A percentile compares a stretch with the other conserved stretches of the same genome.
phyloP scores from a whole-genome alignment of 2,797 vertebrate genomes.

The Anabas testudineus region DNA sequence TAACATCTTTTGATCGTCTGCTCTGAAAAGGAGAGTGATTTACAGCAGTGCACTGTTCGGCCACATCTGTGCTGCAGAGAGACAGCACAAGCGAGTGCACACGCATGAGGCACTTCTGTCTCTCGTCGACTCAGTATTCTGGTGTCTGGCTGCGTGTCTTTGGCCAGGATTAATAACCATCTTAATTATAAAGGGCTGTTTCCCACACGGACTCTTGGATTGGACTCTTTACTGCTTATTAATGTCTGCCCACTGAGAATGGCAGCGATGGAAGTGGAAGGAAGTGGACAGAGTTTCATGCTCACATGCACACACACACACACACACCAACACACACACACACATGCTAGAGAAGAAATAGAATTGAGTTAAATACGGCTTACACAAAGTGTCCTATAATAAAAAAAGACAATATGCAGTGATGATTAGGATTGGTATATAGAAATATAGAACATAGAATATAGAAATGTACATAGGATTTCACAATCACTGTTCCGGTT shows the following conservation, averaged over 20 bases:
- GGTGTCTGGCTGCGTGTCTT: conserved; percentile 10
- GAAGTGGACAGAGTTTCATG: neutral
- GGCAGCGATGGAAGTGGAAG: neutral
- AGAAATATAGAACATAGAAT: too few relatives aligned
- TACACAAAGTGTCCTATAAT: too few relatives aligned
- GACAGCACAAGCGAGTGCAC: neutral
- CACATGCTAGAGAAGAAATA: neutral
- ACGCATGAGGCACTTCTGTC: neutral
- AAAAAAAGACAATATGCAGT: too few relatives aligned
- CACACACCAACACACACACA: conserved; percentile 1
- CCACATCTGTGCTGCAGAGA: neutral
- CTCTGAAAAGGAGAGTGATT: conserved; percentile 40
- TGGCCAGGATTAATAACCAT: conserved; percentile 31
- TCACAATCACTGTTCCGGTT: too few relatives aligned
- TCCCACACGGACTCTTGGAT: conserved; percentile 18
- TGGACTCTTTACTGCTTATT: neutral
- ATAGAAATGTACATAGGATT: too few relatives aligned
- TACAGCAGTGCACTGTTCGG: conserved; percentile 9
- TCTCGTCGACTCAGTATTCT: conserved; percentile 16
- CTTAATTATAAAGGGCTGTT: conserved; percentile 37
- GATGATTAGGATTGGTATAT: too few relatives aligned
- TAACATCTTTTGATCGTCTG: conserved; percentile 51
- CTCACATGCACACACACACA: conserved; percentile 5
- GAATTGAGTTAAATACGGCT: too few relatives aligned
- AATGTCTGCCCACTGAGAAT: neutral